Conservation (phyloP, 2,888 invertebrate species). For the Patella caerulea region DNA sequence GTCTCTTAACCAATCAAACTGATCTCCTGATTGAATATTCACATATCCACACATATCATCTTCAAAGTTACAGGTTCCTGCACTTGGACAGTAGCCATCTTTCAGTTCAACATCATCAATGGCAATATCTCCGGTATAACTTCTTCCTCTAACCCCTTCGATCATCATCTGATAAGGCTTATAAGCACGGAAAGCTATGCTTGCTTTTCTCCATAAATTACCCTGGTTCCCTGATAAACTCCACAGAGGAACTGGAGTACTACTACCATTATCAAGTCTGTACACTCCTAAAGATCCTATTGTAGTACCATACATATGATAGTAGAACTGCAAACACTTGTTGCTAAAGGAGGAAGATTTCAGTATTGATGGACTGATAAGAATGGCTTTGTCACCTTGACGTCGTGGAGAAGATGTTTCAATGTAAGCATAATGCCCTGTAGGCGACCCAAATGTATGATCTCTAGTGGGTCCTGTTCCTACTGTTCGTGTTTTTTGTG, state of each 20-base stretch:
- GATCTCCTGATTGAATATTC: conserved; percentile 52
- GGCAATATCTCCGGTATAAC: conserved; percentile 64
- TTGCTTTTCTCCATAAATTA: conserved; percentile 58
- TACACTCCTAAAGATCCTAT: conserved; percentile 63
- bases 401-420: conserved; percentile 52
- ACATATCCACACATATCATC: conserved; percentile 64
- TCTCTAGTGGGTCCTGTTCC: conserved; percentile 66
- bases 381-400: conserved; percentile 53
- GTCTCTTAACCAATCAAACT: conserved; percentile 67
- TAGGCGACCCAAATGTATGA: conserved; percentile 64
- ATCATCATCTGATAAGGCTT: conserved; percentile 44
- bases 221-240: conserved; percentile 55
- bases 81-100: conserved; percentile 51
- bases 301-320: conserved; percentile 65
- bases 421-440: conserved; percentile 70
- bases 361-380: conserved; percentile 49
- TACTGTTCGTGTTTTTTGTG: conserved; percentile 46
- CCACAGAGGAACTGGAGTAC: conserved; percentile 42
- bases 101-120: conserved; percentile 62
- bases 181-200: conserved; percentile 32
- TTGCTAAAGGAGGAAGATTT: conserved; percentile 16
- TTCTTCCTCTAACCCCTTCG: conserved; percentile 52
- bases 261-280: conserved; percentile 39
- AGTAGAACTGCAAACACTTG: conserved; percentile 65
- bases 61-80: conserved; percentile 69